Evolutionary conservation across 2,113 vertebrate genomes (phyloP).

Genomic region (Petromus typicus): DNA sequence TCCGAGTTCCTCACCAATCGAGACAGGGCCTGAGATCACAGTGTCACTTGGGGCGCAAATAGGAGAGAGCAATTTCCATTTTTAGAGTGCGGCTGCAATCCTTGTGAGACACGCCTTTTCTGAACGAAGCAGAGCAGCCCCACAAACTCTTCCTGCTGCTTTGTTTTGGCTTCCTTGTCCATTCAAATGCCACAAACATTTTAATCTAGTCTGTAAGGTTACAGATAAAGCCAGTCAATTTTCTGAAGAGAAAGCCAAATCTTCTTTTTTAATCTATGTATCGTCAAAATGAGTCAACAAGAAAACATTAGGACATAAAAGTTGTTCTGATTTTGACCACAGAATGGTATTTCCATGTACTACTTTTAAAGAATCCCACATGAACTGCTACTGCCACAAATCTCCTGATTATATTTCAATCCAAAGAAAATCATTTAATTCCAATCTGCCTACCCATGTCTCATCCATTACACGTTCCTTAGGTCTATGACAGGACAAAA

Average conservation of each 20-base stretch:
- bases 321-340: constrained; percentile 7
- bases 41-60: neutral
- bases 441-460: neutral
- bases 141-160: neutral
- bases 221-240: neutral
- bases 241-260: neutral
- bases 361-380: neutral
- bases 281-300: neutral
- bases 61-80: neutral
- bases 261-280: neutral
- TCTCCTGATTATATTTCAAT: neutral
- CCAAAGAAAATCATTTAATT: neutral
- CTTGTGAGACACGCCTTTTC: neutral
- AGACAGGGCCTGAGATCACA: neutral
- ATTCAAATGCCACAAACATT: neutral
- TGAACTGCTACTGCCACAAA: neutral
- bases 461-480: neutral
- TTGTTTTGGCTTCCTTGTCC: neutral
- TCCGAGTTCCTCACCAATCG: neutral
- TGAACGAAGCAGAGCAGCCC: neutral
- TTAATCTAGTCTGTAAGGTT: neutral
- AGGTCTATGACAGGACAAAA: neutral
- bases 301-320: neutral
- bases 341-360: neutral
- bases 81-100: neutral